Percentiles rank a stretch among this genome's conserved stretches.
These are phyloP conservation scores for Tinea trinotella DNA, from an alignment of 2,888 invertebrate genomes.

Conservation along the genomic window DNA sequence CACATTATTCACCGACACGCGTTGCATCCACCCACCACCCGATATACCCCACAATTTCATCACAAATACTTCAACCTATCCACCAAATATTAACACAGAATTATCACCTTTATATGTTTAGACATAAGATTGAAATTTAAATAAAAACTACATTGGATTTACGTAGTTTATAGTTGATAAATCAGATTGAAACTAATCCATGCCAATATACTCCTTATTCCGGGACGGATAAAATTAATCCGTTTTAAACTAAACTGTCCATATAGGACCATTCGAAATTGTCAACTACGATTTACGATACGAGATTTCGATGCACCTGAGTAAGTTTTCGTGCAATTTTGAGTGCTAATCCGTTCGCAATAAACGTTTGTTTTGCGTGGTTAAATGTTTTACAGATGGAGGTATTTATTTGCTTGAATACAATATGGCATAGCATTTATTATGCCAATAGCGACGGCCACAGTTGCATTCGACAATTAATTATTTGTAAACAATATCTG, in stretches of 20 bases:
- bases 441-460: constrained; percentile 58
- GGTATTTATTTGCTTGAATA: constrained; percentile 42
- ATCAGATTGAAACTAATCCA: constrained; percentile 50
- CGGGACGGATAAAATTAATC: constrained; percentile 64
- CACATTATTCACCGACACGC: constrained; percentile 70
- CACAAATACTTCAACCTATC: not conserved
- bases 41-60: constrained; percentile 20
- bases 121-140: constrained; percentile 23
- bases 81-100: constrained; percentile 23
- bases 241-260: constrained; percentile 56
- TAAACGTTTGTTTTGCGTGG: constrained; percentile 27
- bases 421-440: constrained; percentile 58
- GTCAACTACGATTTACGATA: constrained; percentile 22
- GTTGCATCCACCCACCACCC: constrained; percentile 56
- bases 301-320: constrained; percentile 18
- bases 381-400: not conserved
- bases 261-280: constrained; percentile 47
- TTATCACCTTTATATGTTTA: constrained; percentile 23
- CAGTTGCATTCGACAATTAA: constrained; percentile 67
- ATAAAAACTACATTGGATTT: not conserved
- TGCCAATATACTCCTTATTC: constrained; percentile 66
- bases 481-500: constrained; percentile 65
- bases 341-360: not conserved
- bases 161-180: constrained; percentile 18
- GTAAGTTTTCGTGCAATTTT: not conserved